Conservation (phyloP, 2,888 invertebrate genomes). For the Tineola bisselliella region DNA sequence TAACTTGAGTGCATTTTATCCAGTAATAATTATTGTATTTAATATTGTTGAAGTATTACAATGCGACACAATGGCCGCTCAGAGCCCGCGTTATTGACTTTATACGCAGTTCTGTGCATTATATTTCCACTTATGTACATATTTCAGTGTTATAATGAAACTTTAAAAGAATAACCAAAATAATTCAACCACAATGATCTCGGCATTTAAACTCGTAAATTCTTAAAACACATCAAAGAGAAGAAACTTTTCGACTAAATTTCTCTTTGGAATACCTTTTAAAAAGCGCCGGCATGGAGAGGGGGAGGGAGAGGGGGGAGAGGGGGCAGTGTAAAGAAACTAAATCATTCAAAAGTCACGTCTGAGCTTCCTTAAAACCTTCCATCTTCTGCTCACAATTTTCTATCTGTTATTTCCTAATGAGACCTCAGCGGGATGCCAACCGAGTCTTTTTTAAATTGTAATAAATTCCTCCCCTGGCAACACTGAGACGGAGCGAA, state of each 20-base stretch:
- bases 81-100: no score
- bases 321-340: no score
- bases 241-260: not conserved
- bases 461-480: constrained; percentile 36
- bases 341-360: not conserved
- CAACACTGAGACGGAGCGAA: constrained; percentile 18
- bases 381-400: not conserved
- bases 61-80: no score
- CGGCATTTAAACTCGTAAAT: not conserved
- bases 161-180: no score
- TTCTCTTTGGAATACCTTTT: not conserved
- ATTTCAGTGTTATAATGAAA: not conserved
- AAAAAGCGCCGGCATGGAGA: not conserved
- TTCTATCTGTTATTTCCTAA: constrained; percentile 24
- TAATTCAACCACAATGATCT: not conserved
- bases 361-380: not conserved
- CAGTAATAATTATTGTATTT: no score
- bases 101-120: no score
- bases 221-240: constrained; percentile 1
- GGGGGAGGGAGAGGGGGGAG: no score
- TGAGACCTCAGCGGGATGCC: constrained; percentile 35
- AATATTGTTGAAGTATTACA: no score
- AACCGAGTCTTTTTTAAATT: constrained; percentile 31
- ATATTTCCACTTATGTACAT: no score
- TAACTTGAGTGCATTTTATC: no score